These are phyloP conservation scores for Aurelia aurita DNA, from an alignment of 30 jellyfish, hydroid and myxozoan genomes.

Conservation along the genomic window DNA sequence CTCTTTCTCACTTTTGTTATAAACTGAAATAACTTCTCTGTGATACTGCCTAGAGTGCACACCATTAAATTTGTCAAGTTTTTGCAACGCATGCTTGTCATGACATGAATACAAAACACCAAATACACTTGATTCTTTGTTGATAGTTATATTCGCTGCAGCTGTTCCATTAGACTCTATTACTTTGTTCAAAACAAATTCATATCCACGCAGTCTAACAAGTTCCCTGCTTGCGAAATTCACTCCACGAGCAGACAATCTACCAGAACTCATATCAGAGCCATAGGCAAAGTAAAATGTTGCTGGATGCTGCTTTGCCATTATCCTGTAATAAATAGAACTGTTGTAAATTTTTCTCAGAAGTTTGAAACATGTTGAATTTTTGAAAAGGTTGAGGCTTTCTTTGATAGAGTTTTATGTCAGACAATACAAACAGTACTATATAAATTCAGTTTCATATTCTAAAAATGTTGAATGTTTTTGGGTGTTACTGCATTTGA, in stretches of 20 bases:
- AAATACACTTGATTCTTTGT: conserved; percentile 44
- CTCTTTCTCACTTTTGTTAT: conserved; percentile 11
- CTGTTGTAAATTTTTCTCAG: too few relatives aligned
- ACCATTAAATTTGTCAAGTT: conserved; percentile 83
- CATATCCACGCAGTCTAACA: conserved; percentile 63
- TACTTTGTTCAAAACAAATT: conserved; percentile 48
- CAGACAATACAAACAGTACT: too few relatives aligned
- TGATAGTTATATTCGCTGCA: conserved; percentile 76
- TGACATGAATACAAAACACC: conserved; percentile 81
- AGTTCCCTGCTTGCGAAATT: conserved; percentile 39
- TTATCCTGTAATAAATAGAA: too few relatives aligned
- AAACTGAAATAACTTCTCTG: conserved; percentile 38
- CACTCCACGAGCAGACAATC: conserved; percentile 74
- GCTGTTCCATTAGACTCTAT: conserved; percentile 67
- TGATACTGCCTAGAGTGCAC: conserved; percentile 55
- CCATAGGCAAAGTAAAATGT: conserved; percentile 82
- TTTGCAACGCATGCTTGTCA: conserved; percentile 16
- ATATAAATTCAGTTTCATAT: too few relatives aligned
- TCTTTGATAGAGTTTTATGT: too few relatives aligned
- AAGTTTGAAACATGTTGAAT: too few relatives aligned
- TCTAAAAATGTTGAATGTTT: too few relatives aligned
- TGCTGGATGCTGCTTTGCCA: too few relatives aligned
- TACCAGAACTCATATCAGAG: conserved; percentile 74
- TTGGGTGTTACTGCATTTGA: too few relatives aligned
- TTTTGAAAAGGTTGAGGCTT: too few relatives aligned